Evolutionary conservation across 2,113 vertebrate genomes (phyloP), one percentile per base, ranked within the genome.

Genomic region (Solenodon paradoxus): DNA sequence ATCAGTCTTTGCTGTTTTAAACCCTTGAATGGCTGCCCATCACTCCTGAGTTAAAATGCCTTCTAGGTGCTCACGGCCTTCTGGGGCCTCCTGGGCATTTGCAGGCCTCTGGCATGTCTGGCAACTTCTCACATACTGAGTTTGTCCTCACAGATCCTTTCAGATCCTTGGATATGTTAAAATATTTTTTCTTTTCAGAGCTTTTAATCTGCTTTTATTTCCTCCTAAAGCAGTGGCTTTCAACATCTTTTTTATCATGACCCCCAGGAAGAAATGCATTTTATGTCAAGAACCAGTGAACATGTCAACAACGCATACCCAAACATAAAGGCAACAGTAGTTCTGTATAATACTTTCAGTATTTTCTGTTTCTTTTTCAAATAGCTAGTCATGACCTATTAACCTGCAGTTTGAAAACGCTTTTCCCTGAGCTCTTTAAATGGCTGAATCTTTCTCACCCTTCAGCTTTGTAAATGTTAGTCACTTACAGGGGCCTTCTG

Each of bases 201-300:
- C 9, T 63, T 68, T 57, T 20, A 40, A 16, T 20, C 45, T 64
- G 16, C 19, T 78, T 66, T 75, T 61, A 94, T 26, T 68, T 91
- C 61, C 68, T 28, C 30, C 40, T 59, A 26, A 68, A 77, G 78
- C 20, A 80, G 28, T 69, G 35, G 64, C 35, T 88, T 85, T 71
- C 64, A 64, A 57, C 28, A 7, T 79, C 49, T 64, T 59, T 74
- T 82, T 7, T 30, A 85, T 1, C 5, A 55, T 61, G 53, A 74
- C 77, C 9, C 85, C 85, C 26, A 82, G 45, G 74, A 74, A 92
- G 75, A 94, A 95, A 83, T 57, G 13, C 7, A 87, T 40, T 59
- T 89, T 32, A 49, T 47, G 55, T 72, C 26, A 64, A 38, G 40
- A 95, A 71, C 13, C 40, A 72, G 61, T n/a, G 69, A 71, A 80